Evolutionary conservation across 2,888 invertebrate species (phyloP).

Genomic region (Theodoxus fluviatilis): DNA sequence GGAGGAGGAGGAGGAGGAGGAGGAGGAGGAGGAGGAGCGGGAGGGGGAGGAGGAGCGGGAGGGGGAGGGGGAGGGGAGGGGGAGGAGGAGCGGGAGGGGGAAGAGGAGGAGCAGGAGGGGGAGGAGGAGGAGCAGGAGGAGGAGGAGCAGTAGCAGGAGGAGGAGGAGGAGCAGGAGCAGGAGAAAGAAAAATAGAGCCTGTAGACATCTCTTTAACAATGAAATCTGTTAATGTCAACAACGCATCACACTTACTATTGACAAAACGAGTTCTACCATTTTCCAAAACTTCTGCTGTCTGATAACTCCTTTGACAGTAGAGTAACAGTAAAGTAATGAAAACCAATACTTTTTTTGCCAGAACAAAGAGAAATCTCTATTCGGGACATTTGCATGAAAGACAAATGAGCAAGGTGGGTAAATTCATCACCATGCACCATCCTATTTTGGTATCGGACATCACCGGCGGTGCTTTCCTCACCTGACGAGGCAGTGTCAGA

Average conservation of each 20-base stretch:
- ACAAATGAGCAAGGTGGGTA: too few relatives aligned
- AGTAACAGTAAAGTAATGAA: too few relatives aligned
- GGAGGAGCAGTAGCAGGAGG: neutral
- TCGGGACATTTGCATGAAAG: too few relatives aligned
- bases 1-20: neutral
- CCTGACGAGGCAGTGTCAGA: constrained; percentile 63
- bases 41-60: neutral
- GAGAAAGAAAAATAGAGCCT: neutral
- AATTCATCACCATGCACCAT: too few relatives aligned
- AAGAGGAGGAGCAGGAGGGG: neutral
- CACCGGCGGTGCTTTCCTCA: constrained; percentile 35
- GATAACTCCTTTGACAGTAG: too few relatives aligned
- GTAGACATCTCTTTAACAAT: neutral
- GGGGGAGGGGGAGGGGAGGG: neutral
- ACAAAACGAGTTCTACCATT: too few relatives aligned
- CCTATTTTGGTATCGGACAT: too few relatives aligned
- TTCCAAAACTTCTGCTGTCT: too few relatives aligned
- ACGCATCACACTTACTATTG: too few relatives aligned
- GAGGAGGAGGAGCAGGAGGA: neutral
- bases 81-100: neutral
- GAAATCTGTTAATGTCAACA: neutral
- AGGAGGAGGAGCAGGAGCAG: neutral
- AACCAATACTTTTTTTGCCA: too few relatives aligned
- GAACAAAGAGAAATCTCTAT: too few relatives aligned
- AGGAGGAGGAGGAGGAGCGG: neutral